A percentile compares a stretch with the other conserved stretches of the same genome.
Conservation (phyloP, 2,888 invertebrate species). For the Melinopterus prodromus region DNA sequence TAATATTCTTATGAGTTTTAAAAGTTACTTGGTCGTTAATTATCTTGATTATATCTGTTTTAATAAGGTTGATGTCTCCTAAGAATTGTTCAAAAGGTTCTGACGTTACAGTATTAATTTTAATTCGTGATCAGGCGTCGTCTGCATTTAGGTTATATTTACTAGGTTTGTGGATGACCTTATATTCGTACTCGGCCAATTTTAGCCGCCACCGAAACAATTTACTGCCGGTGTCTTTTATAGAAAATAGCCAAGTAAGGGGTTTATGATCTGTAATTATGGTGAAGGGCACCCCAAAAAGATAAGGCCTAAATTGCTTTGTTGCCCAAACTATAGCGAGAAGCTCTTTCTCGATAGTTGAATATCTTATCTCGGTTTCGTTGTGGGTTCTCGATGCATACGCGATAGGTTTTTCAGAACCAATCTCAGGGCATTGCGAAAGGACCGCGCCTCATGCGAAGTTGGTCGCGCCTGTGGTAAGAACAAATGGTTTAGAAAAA, state of each 20-base stretch:
- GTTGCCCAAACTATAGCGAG: conserved; percentile 24
- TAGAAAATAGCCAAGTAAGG: conserved; percentile 9
- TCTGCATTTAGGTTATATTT: conserved; percentile 20
- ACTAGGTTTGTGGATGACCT: conserved; percentile 19
- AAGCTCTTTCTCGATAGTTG: conserved; percentile 26
- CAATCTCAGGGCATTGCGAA: background rate
- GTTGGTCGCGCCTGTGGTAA: conserved; percentile 19
- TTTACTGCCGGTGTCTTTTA: conserved; percentile 9
- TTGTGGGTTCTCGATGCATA: conserved; percentile 25
- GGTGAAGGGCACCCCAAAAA: conserved; percentile 15
- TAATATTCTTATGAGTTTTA: background rate
- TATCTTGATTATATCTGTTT: background rate
- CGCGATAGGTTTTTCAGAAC: conserved; percentile 12
- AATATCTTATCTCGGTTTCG: conserved; percentile 25
- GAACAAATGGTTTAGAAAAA: conserved; percentile 17
- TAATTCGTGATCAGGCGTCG: conserved; percentile 7
- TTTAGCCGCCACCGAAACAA: conserved; percentile 17
- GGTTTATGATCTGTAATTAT: conserved; percentile 24
- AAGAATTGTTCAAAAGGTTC: background rate
- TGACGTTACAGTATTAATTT: background rate
- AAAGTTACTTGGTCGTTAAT: conserved; percentile 14
- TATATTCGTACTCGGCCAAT: conserved; percentile 13
- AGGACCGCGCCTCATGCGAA: conserved; percentile 11
- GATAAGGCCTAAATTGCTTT: conserved; percentile 28
- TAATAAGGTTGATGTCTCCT: background rate